A percentile compares a stretch with the other conserved stretches of the same genome.
Evolutionary conservation across 2,113 vertebrate genomes (phyloP).

Genomic region (Podiceps cristatus): DNA sequence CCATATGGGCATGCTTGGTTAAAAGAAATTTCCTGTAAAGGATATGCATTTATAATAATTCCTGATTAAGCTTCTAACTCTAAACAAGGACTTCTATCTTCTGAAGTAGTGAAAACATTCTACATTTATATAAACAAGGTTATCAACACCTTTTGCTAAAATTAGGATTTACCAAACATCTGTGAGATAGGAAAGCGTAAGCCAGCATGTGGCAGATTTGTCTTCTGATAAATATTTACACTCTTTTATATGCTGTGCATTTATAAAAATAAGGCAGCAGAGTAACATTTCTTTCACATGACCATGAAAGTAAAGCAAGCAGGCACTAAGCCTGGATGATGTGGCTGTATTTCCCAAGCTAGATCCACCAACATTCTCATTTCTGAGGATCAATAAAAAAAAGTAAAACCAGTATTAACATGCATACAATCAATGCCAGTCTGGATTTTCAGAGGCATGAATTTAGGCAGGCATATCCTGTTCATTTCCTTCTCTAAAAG

Average conservation of each 20-base stretch:
- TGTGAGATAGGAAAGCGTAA: background rate
- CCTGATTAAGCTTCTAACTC: background rate
- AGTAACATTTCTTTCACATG: background rate
- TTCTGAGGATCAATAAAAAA: background rate
- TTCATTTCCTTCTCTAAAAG: background rate
- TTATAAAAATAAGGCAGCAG: background rate
- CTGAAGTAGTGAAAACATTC: background rate
- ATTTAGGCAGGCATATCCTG: background rate
- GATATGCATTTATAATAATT: background rate
- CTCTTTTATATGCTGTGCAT: background rate
- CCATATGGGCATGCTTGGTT: constrained; percentile 86
- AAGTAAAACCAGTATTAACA: background rate
- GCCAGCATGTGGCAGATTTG: background rate
- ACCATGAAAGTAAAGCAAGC: background rate
- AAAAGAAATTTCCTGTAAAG: constrained; percentile 91
- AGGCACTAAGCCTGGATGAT: background rate
- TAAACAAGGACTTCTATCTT: background rate
- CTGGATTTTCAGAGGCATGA: background rate
- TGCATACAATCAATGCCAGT: background rate
- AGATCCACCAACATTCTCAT: background rate
- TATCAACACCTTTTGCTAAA: constrained; percentile 42
- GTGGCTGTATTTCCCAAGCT: background rate
- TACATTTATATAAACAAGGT: constrained; percentile 7
- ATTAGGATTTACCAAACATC: background rate
- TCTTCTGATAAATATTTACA: background rate